Evolutionary conservation across 2,113 vertebrate genomes (phyloP).

Genomic region (Eolophus roseicapilla): DNA sequence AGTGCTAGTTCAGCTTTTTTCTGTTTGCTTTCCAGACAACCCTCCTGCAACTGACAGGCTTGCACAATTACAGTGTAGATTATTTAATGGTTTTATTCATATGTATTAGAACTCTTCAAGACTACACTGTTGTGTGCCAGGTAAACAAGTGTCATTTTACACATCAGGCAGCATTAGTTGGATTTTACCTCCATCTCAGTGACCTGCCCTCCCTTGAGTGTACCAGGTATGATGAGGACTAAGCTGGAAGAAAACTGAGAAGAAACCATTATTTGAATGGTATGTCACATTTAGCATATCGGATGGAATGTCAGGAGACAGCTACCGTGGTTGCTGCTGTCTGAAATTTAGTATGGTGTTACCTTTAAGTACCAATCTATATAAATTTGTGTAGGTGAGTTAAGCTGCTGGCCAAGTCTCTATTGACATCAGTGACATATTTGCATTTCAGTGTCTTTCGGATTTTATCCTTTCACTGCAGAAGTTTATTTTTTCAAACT

Average conservation of each 20-base stretch:
- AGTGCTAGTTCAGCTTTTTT: not conserved
- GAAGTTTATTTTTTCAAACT: not conserved
- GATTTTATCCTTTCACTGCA: not conserved
- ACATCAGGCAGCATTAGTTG: fast-evolving
- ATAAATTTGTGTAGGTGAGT: not conserved
- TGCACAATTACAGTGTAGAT: not conserved
- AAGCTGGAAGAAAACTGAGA: not conserved
- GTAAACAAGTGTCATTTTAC: not conserved
- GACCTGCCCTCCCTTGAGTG: not conserved
- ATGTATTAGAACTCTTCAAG: not conserved
- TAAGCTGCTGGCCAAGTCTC: not conserved
- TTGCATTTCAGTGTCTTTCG: not conserved
- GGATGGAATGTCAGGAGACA: not conserved
- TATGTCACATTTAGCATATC: not conserved
- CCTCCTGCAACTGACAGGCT: not conserved
- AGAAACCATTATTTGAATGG: not conserved
- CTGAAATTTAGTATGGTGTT: not conserved
- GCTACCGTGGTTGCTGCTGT: not conserved
- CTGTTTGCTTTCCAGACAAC: not conserved
- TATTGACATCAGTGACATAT: not conserved
- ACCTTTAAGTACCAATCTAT: not conserved
- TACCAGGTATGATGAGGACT: not conserved
- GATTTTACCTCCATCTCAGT: not conserved
- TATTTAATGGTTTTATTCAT: not conserved
- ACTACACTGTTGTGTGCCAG: not conserved